Conservation (phyloP, 2,888 invertebrate species). For the Marasmarcha lunaedactyla region DNA sequence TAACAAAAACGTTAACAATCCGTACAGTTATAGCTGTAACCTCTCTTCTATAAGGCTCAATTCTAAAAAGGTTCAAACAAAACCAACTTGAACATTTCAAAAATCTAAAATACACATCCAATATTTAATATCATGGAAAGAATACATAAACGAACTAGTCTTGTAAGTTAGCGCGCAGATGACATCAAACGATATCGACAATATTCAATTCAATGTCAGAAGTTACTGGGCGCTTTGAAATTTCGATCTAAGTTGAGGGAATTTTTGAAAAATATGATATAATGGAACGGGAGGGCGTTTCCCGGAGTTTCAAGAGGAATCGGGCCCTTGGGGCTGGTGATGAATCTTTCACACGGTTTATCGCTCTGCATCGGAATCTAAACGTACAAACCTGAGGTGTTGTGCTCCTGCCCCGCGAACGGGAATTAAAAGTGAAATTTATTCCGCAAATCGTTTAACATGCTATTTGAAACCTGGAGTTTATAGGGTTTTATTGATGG, state of each 20-base stretch:
- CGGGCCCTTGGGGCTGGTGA: conserved; percentile 53
- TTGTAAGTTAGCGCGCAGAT: conserved; percentile 7
- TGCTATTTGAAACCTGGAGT: too few species aligned
- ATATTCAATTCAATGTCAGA: conserved; percentile 36
- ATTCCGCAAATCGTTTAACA: too few species aligned
- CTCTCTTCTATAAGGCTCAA: too few species aligned
- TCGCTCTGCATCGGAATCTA: conserved; percentile 52
- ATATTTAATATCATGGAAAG: too few species aligned
- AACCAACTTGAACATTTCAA: too few species aligned
- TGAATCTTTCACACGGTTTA: conserved; percentile 66
- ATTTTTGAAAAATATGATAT: conserved; percentile 65
- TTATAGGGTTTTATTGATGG: too few species aligned
- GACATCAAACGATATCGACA: conserved; percentile 25
- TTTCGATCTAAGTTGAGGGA: conserved; percentile 35
- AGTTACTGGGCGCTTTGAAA: conserved; percentile 31
- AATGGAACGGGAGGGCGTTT: conserved; percentile 36
- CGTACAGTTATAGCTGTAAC: too few species aligned
- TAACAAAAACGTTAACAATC: too few species aligned
- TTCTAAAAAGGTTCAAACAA: too few species aligned
- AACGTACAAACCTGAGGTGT: conserved; percentile 11
- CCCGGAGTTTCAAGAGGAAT: conserved; percentile 58
- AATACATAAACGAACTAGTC: background rate
- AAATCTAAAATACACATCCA: too few species aligned
- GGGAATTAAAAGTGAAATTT: too few species aligned
- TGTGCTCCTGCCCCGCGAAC: too few species aligned